Base-by-base conservation (phyloP, 92 coral and sea anemone species). In the Blastomussa wellsi region DNA sequence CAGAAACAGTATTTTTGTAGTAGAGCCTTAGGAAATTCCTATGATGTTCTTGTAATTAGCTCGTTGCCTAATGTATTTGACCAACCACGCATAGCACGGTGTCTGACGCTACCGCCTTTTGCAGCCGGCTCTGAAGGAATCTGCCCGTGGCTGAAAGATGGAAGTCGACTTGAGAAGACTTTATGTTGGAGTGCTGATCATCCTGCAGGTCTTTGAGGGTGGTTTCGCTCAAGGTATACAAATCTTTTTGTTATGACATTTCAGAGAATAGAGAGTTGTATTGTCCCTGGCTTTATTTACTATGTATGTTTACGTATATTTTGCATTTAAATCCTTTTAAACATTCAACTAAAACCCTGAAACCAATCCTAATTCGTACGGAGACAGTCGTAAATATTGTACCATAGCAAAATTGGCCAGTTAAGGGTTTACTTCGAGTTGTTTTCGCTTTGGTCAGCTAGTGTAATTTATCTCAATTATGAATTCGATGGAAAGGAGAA, bases 211-310 rank as follows among this genome's bases (percentile, higher is more conserved):
- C 16, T 57, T 62, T 32, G 55, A 42, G 52, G 53, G 35, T 44
- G 72, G 60, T 41, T 59, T 39, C 19, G 72, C 87, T 57, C 87
- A 83, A 83, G 87, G 87, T 83, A 74, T 49, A 83, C 60, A 57
- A 83, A 35, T 32, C n/a, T 16, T 42, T 66, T 83, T 59, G 87
- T 75, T 59, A 29, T 32, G 33, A n/a, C 42, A 65, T 36, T 69
- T 36, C 19, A 68, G 66, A 48, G 76, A 49, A 82, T 49, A 26
- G 52, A 24, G 68, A 32, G 52, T 32, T 36, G 19, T 26, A 71
- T 81, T 47, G 76, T 33, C 70, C 66, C 48, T 52, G 17, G 71
- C 52, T 82, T 55, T 52, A 82, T 62, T 59, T 73, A 39, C n/a
- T 64, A 33, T 15, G 24, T 39, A 10, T 79, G 53, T 38, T 36